Conservation (phyloP, 2,888 invertebrate genomes). For the Drosophila phalerata region DNA sequence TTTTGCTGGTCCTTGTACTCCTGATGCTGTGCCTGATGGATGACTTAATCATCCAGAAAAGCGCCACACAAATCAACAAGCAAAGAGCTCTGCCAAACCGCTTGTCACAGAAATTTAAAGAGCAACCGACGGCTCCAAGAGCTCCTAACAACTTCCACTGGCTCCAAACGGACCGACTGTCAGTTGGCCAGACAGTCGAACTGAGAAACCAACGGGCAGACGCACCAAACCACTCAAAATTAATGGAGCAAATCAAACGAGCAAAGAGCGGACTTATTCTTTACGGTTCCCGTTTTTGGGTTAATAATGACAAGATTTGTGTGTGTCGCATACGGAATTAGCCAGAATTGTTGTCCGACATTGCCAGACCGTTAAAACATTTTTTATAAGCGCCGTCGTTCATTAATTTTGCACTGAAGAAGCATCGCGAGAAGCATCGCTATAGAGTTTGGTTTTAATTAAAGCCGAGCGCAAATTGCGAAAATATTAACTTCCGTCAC, state of each 20-base stretch:
- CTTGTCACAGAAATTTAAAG: constrained; percentile 70
- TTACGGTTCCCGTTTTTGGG: constrained; percentile 29
- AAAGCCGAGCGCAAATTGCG: constrained; percentile 57
- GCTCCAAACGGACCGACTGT: constrained; percentile 8
- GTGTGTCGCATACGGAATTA: constrained; percentile 76
- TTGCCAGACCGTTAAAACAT: constrained; percentile 37
- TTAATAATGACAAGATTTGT: constrained; percentile 80
- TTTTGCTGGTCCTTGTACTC: constrained; percentile 11
- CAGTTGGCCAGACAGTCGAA: too few species aligned
- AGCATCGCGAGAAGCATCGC: constrained; percentile 11
- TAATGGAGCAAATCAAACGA: constrained; percentile 76
- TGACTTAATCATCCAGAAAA: constrained; percentile 81
- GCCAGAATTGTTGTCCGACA: constrained; percentile 32
- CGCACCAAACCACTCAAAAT: constrained; percentile 61
- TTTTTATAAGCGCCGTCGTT: constrained; percentile 27
- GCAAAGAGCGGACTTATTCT: constrained; percentile 55
- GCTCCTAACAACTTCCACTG: constrained; percentile 2
- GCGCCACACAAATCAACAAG: constrained; percentile 75
- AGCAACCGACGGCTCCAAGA: constrained; percentile 33
- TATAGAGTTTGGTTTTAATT: constrained; percentile 60
- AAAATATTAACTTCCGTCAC: constrained; percentile 68
- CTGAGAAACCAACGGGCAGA: constrained; percentile 17
- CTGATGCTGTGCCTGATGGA: constrained; percentile 56
- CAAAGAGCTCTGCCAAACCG: constrained; percentile 48
- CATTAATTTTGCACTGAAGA: constrained; percentile 52